phyloP scores from a whole-genome alignment of 2,888 invertebrate genomes.

The Dolichomitus sp. region DNA sequence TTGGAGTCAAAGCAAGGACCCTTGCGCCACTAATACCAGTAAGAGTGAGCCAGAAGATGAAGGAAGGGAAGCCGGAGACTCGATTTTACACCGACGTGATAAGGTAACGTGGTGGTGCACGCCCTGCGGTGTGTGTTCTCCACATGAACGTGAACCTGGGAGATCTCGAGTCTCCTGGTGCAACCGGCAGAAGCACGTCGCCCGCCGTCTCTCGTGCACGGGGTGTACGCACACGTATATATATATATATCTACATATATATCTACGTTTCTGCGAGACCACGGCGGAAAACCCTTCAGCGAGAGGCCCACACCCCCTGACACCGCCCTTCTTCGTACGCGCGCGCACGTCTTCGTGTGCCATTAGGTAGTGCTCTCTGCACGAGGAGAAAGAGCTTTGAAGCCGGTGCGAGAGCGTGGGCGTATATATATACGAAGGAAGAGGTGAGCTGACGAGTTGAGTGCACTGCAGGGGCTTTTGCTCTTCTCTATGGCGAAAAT shows the following conservation, averaged over 20 bases:
- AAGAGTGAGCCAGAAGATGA: conserved; percentile 35
- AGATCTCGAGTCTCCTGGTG: conserved; percentile 51
- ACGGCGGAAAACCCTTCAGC: conserved; percentile 58
- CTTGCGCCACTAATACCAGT: conserved; percentile 79
- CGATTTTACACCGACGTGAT: conserved; percentile 47
- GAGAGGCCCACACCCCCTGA: conserved; percentile 57
- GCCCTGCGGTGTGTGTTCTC: conserved; percentile 43
- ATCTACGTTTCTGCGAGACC: conserved; percentile 44
- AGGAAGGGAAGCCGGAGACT: conserved; percentile 17
- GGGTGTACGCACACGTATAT: conserved; percentile 44
- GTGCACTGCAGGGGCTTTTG: conserved; percentile 39
- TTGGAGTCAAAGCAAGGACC: conserved; percentile 84
- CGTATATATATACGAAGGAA: conserved; percentile 35
- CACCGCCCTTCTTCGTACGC: conserved; percentile 64
- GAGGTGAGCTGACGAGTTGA: conserved; percentile 46
- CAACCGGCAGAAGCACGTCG: conserved; percentile 51
- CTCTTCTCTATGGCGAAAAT: conserved; percentile 30
- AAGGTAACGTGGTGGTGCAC: conserved; percentile 21
- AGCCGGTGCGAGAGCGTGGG: conserved; percentile 57
- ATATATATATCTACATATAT: conserved; percentile 22
- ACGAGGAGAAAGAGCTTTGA: conserved; percentile 51
- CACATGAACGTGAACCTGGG: conserved; percentile 27
- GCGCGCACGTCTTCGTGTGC: conserved; percentile 66
- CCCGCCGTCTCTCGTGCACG: conserved; percentile 55
- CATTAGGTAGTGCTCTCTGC: conserved; percentile 68